Percentiles rank a stretch among this genome's conserved stretches.
These are phyloP conservation scores for Bucco capensis DNA, from an alignment of 2,113 vertebrate species.

Conservation along the genomic window DNA sequence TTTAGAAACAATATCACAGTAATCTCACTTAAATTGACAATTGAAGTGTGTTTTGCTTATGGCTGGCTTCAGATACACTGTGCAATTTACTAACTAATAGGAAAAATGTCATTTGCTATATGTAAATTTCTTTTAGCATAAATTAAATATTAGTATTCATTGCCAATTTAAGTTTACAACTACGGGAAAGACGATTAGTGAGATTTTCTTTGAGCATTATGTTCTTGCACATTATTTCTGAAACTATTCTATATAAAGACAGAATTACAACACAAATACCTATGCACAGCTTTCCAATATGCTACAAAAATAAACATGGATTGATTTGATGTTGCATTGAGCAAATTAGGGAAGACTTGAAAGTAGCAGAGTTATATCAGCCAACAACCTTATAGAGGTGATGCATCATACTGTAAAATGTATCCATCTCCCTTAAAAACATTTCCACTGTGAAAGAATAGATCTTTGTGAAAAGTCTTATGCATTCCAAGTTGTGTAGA, in stretches of 20 bases:
- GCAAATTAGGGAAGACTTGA: neutral
- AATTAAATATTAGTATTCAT: conserved; percentile 27
- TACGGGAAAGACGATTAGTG: neutral
- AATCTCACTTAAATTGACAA: conserved; percentile 41
- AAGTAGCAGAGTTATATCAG: neutral
- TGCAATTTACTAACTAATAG: conserved; percentile 33
- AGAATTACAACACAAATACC: neutral
- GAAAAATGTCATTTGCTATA: neutral
- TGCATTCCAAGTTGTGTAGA: neutral
- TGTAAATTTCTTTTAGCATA: neutral
- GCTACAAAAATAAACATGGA: neutral
- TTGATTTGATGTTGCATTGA: neutral
- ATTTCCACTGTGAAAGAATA: neutral
- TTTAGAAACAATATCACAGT: neutral
- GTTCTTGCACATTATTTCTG: neutral
- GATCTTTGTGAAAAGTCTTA: neutral
- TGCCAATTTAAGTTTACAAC: conserved; percentile 6
- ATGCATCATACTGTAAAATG: neutral
- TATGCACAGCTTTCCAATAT: neutral
- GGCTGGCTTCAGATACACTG: neutral
- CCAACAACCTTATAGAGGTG: neutral
- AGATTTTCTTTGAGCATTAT: neutral
- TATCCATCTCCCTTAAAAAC: neutral
- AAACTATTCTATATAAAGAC: neutral
- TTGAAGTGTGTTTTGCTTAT: conserved; percentile 19